Conservation (phyloP, 2,113 vertebrate species). For the Phylloscopus trochilus region DNA sequence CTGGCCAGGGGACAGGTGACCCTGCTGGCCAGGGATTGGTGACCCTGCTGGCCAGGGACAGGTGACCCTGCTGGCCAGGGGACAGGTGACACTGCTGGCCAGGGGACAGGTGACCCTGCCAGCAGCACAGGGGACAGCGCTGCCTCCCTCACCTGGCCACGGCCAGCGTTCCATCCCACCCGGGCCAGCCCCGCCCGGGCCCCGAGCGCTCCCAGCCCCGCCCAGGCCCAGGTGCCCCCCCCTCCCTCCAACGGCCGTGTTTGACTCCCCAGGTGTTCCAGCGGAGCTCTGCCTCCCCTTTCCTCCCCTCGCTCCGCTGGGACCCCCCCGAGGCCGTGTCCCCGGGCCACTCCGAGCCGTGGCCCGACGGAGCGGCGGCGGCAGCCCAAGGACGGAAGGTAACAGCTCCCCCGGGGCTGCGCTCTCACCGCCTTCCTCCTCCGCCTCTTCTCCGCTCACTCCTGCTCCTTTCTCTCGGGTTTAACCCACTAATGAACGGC, state of each 20-base stretch:
- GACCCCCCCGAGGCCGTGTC: slow-evolving; percentile 65
- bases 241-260: slow-evolving; percentile 54
- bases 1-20: too few relatives aligned
- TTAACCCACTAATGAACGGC: slow-evolving; percentile 19
- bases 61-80: too few relatives aligned
- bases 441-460: background rate
- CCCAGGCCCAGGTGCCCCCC: background rate
- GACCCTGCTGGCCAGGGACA: too few relatives aligned
- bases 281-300: slow-evolving; percentile 77
- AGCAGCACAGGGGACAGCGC: background rate
- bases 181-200: background rate
- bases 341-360: slow-evolving; percentile 66
- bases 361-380: slow-evolving; percentile 70
- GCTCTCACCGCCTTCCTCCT: slow-evolving; percentile 31
- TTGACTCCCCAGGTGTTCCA: slow-evolving; percentile 88
- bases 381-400: slow-evolving; percentile 80
- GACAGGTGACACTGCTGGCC: too few relatives aligned
- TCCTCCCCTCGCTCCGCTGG: slow-evolving; percentile 66
- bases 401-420: slow-evolving; percentile 63
- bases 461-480: slow-evolving; percentile 5
- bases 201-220: rapidly evolving
- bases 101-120: background rate
- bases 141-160: background rate
- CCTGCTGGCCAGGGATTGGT: too few relatives aligned
- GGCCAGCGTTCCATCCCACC: too few relatives aligned